Evolutionary conservation across 2,888 invertebrate species (phyloP).

Genomic region (Noctua janthe): DNA sequence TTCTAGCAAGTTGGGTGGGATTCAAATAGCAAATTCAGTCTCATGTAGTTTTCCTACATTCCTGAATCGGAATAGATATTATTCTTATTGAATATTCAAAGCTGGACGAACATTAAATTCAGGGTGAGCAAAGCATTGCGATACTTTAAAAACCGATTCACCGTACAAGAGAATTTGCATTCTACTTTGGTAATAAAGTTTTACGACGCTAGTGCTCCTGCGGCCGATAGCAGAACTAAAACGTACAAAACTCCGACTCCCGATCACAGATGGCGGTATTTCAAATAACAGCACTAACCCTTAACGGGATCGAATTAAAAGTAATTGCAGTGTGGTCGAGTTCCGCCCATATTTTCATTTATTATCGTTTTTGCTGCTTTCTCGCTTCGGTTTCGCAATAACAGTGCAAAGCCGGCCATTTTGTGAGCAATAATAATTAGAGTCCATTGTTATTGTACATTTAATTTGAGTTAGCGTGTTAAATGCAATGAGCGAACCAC

Average conservation of each 20-base stretch:
- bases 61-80: slow-evolving; percentile 26
- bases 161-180: slow-evolving; percentile 66
- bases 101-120: slow-evolving; percentile 21
- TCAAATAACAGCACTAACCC: slow-evolving; percentile 70
- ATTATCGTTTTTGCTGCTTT: slow-evolving; percentile 70
- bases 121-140: slow-evolving; percentile 21
- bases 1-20: neutral
- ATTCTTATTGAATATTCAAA: slow-evolving; percentile 47
- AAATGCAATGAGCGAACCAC: slow-evolving; percentile 66
- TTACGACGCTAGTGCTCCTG: slow-evolving; percentile 73
- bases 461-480: slow-evolving; percentile 75
- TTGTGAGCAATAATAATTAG: slow-evolving; percentile 77
- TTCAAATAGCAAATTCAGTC: neutral
- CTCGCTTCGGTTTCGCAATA: slow-evolving; percentile 70
- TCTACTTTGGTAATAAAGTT: slow-evolving; percentile 63
- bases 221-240: slow-evolving; percentile 78
- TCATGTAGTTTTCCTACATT: slow-evolving; percentile 33
- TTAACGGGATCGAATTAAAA: slow-evolving; percentile 74
- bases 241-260: slow-evolving; percentile 69
- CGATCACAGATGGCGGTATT: slow-evolving; percentile 82
- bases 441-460: slow-evolving; percentile 77
- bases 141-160: slow-evolving; percentile 48
- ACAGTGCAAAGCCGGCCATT: slow-evolving; percentile 66
- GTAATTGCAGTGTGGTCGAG: slow-evolving; percentile 70
- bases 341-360: slow-evolving; percentile 80